Conservation (phyloP, 2,888 invertebrate genomes). For the Lasioglossum calceatum region DNA sequence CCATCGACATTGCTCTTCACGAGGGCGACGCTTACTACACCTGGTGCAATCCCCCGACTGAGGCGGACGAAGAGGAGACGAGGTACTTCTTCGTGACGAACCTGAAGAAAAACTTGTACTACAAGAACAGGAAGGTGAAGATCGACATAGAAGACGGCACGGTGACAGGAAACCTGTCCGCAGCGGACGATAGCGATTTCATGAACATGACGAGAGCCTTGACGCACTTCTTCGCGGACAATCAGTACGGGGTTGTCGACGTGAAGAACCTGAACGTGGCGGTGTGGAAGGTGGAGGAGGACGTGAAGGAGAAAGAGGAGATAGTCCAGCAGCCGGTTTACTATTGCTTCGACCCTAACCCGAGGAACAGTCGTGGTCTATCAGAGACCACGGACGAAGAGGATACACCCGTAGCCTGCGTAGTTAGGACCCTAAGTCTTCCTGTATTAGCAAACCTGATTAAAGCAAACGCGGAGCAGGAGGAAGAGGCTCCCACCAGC, state of each 20-base stretch:
- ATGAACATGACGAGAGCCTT: conserved; percentile 81
- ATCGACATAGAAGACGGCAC: conserved; percentile 79
- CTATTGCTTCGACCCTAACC: conserved; percentile 85
- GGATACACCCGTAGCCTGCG: conserved; percentile 77
- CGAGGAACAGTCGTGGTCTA: conserved; percentile 78
- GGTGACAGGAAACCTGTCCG: conserved; percentile 80
- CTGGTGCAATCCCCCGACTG: conserved; percentile 72
- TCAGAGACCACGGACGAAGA: conserved; percentile 29
- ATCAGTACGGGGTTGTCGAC: conserved; percentile 81
- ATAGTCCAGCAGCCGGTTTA: conserved; percentile 73
- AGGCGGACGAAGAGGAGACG: conserved; percentile 60
- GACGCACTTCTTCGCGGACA: conserved; percentile 80
- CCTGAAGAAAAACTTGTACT: conserved; percentile 80
- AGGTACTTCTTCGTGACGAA: conserved; percentile 77
- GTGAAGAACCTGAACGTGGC: conserved; percentile 81
- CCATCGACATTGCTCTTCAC: conserved; percentile 83
- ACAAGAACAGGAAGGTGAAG: conserved; percentile 80
- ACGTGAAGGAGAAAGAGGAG: conserved; percentile 63
- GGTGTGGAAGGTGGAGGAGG: conserved; percentile 83
- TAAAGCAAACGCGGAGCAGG: conserved; percentile 71
- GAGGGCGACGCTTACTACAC: conserved; percentile 84
- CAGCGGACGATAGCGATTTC: conserved; percentile 70
- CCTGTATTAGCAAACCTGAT: conserved; percentile 81
- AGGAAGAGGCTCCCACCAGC: conserved; percentile 42
- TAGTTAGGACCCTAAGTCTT: conserved; percentile 79